Percentiles rank a stretch among this genome's conserved stretches.
Evolutionary conservation across 2,888 invertebrate genomes (phyloP).

Genomic region (Quadroppia sp.): DNA sequence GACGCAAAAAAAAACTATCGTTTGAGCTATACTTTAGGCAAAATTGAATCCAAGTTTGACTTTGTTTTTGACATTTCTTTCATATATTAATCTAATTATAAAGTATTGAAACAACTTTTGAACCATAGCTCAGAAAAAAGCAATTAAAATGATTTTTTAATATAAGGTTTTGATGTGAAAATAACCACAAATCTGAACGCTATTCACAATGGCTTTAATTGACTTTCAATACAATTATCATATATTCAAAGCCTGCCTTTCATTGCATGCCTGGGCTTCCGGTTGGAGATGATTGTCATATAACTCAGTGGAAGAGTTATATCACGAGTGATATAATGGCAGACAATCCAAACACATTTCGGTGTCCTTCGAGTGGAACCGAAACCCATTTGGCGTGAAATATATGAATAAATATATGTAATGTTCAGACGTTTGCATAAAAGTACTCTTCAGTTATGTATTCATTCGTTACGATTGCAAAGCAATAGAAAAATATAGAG

Average conservation of each 20-base stretch:
- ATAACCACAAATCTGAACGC: too few relatives aligned
- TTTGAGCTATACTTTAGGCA: too few relatives aligned
- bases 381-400: constrained; percentile 5
- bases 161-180: too few relatives aligned
- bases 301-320: neutral
- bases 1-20: too few relatives aligned
- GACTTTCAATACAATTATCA: too few relatives aligned
- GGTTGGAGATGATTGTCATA: neutral
- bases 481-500: neutral
- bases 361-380: neutral
- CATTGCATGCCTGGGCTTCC: constrained; percentile 2
- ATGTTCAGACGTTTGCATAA: neutral
- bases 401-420: constrained; percentile 9
- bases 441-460: neutral
- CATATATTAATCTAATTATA: too few relatives aligned
- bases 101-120: too few relatives aligned
- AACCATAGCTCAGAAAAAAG: too few relatives aligned
- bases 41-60: too few relatives aligned
- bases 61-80: too few relatives aligned
- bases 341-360: neutral
- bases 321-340: neutral
- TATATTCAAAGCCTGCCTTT: neutral
- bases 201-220: too few relatives aligned
- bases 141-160: too few relatives aligned
- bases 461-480: neutral